phyloP scores from a whole-genome alignment of 2,888 invertebrate species.

The Timema podura region DNA sequence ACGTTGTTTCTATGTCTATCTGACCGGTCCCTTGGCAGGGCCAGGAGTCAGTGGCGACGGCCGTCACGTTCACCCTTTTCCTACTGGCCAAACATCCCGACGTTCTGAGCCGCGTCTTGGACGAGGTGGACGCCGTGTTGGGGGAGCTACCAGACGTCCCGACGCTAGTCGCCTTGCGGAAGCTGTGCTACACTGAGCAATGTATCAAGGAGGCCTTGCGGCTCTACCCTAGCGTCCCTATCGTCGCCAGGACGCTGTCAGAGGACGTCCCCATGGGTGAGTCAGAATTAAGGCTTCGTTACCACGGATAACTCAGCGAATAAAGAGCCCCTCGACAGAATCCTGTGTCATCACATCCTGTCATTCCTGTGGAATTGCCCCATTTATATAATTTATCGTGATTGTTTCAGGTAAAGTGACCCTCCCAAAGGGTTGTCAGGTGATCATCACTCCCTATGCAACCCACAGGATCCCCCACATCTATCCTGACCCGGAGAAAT shows the following conservation, averaged over 20 bases:
- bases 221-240: constrained; percentile 42
- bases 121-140: constrained; percentile 39
- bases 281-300: constrained; percentile 22
- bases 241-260: constrained; percentile 40
- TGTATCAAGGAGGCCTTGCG: constrained; percentile 43
- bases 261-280: constrained; percentile 39
- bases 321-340: too few species aligned
- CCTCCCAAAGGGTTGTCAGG: constrained; percentile 52
- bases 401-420: constrained; percentile 44
- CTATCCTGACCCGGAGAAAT: constrained; percentile 54
- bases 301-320: constrained; percentile 32
- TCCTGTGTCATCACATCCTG: too few species aligned
- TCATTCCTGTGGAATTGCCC: constrained; percentile 48
- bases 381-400: constrained; percentile 35
- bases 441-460: constrained; percentile 53
- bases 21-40: too few species aligned
- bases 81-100: constrained; percentile 52
- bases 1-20: too few species aligned
- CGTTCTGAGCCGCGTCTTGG: constrained; percentile 43
- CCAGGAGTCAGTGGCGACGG: constrained; percentile 58
- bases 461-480: constrained; percentile 55
- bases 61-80: constrained; percentile 54
- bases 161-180: constrained; percentile 37
- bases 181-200: constrained; percentile 41
- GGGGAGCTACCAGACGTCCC: constrained; percentile 32